Conservation (phyloP, 2,888 invertebrate genomes). For the Parnassius orleans region DNA sequence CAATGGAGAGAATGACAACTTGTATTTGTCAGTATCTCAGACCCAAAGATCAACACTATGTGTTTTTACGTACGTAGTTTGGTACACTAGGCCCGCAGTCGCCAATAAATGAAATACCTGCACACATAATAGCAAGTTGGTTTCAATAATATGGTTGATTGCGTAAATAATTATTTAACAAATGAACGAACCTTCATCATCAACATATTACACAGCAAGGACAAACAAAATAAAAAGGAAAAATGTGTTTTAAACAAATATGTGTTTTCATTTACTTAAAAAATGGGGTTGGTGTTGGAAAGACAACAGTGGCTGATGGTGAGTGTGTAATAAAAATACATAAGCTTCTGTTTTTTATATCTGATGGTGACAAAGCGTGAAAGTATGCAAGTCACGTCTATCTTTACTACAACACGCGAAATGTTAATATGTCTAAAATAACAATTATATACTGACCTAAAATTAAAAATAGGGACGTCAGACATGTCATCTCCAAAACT, state of each 20-base stretch:
- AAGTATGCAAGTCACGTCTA: slow-evolving; percentile 38
- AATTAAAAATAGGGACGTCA: slow-evolving; percentile 35
- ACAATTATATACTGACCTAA: slow-evolving; percentile 69
- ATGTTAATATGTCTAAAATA: slow-evolving; percentile 41
- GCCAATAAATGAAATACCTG: too few relatives aligned
- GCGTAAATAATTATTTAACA: too few relatives aligned
- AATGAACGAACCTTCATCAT: too few relatives aligned
- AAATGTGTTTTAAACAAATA: background rate
- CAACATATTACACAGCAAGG: too few relatives aligned
- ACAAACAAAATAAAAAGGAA: background rate
- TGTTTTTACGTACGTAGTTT: too few relatives aligned
- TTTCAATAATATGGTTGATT: too few relatives aligned
- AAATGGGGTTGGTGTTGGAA: slow-evolving; percentile 64
- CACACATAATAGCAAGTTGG: too few relatives aligned
- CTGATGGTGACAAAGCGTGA: slow-evolving; percentile 51
- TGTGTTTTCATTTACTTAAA: background rate
- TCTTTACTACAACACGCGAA: slow-evolving; percentile 42
- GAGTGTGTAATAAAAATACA: slow-evolving; percentile 52
- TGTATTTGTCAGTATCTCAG: too few relatives aligned
- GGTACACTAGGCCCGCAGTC: too few relatives aligned
- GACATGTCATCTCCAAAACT: background rate
- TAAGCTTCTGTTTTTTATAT: slow-evolving; percentile 42
- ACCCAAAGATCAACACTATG: too few relatives aligned
- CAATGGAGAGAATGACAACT: too few relatives aligned
- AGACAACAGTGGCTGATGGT: slow-evolving; percentile 64